Evolutionary conservation across 2,797 vertebrate genomes (phyloP), one percentile per base, ranked within the genome.

Genomic region (Dendrocincla fuliginosa): DNA sequence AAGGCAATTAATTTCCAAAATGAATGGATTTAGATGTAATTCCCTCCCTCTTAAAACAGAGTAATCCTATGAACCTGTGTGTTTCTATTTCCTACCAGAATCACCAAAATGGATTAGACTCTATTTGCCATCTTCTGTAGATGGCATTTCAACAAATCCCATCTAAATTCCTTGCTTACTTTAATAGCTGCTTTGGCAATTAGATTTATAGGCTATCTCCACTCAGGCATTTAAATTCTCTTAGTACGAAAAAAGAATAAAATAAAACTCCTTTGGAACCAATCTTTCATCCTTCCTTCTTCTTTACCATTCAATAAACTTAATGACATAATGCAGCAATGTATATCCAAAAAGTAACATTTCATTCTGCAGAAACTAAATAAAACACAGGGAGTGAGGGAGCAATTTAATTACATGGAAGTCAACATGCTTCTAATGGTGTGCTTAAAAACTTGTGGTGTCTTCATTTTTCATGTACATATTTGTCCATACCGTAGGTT

Each of bases 91-190:
- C 76, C 71, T 75, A 91, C 63, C 68, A 86, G 70, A 89, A 73
- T 49, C 35, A 60, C 84, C 42, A 63, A 84, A 82, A 57, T 27
- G 17, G 67, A 91, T 95, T 93, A 92, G 42, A 63, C 15, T 81
- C 32, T 64, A 39, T 91, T 94, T 96, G 25, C 50, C 56, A 88
- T 91, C 57, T 63, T 75, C 52, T 42, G 13, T 37, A 86, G 46
- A 35, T 84, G 84, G 81, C 81, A 96, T 96, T 96, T 94, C 80
- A 87, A 81, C 46, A 96, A 95, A 96, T 95, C 85, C 81, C 49
- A 77, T 75, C 85, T 92, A 69, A 94, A 96, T 70, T 78, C 55
- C 47, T 84, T 89, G 60, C 33, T 86, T 55, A 60, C 28, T 85
- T 89, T 90, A 92, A 76, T 46, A 95, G 87, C 84, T 65, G 39